Conservation (phyloP, 2,888 invertebrate genomes). For the Tipula vernalis region DNA sequence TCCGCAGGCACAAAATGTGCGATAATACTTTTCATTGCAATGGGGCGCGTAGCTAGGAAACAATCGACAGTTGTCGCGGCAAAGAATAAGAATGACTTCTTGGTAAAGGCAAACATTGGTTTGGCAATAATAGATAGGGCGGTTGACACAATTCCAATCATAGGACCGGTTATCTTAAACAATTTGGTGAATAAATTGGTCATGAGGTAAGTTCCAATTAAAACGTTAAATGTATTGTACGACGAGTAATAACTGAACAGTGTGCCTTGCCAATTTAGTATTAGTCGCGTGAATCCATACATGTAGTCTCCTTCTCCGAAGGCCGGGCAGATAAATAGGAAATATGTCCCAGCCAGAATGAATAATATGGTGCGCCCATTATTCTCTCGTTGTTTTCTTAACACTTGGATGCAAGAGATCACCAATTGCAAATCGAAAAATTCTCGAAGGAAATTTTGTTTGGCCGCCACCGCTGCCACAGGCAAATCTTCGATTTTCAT, state of each 20-base stretch:
- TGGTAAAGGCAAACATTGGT: constrained; percentile 29
- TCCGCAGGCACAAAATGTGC: constrained; percentile 31
- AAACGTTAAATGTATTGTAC: constrained; percentile 26
- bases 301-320: constrained; percentile 30
- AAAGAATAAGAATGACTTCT: constrained; percentile 26
- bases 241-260: constrained; percentile 29
- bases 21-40: constrained; percentile 33
- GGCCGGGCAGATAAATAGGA: constrained; percentile 28
- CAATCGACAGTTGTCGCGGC: constrained; percentile 29
- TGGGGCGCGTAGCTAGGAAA: constrained; percentile 30
- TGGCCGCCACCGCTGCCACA: not conserved
- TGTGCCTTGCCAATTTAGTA: constrained; percentile 33
- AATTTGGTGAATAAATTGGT: constrained; percentile 32
- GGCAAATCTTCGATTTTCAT: not conserved
- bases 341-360: constrained; percentile 27
- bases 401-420: constrained; percentile 28
- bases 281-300: constrained; percentile 29
- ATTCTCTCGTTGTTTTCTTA: constrained; percentile 27
- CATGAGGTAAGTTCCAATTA: constrained; percentile 32
- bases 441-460: constrained; percentile 23
- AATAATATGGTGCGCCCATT: constrained; percentile 27
- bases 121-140: constrained; percentile 28
- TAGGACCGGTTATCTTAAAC: constrained; percentile 28
- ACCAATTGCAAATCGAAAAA: constrained; percentile 33
- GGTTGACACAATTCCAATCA: constrained; percentile 30